Percentiles rank a stretch among this genome's conserved stretches.
Evolutionary conservation across 2,888 invertebrate species (phyloP).

Genomic region (Heliothis peltigera): DNA sequence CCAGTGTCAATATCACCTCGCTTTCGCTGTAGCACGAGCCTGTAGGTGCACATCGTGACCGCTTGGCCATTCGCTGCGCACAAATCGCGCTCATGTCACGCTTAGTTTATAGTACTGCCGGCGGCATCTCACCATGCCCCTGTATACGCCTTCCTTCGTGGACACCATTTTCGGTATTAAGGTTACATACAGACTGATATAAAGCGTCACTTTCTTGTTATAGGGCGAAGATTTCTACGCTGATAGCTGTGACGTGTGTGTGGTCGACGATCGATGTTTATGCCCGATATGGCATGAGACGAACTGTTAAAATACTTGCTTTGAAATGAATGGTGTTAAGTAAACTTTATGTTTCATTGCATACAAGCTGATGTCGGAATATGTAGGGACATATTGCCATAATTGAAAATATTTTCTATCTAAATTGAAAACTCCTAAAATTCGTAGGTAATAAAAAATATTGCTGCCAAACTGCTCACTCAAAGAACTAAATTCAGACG

Average conservation of each 20-base stretch:
- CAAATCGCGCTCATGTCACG: conserved; percentile 59
- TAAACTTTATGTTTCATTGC: neutral
- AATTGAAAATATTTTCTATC: conserved; percentile 5
- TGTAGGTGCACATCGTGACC: conserved; percentile 62
- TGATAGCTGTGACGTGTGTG: conserved; percentile 62
- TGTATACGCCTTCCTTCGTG: conserved; percentile 73
- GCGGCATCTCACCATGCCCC: conserved; percentile 72
- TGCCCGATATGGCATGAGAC: conserved; percentile 17
- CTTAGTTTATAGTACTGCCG: conserved; percentile 72
- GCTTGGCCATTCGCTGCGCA: conserved; percentile 66
- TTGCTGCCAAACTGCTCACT: conserved; percentile 4
- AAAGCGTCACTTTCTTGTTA: conserved; percentile 63
- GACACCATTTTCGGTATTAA: conserved; percentile 75
- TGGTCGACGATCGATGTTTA: conserved; percentile 40
- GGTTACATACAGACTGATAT: conserved; percentile 66
- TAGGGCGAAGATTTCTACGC: conserved; percentile 53
- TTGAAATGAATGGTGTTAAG: conserved; percentile 6
- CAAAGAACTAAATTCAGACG: conserved; percentile 58
- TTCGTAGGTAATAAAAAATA: conserved; percentile 21
- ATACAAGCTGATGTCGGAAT: neutral
- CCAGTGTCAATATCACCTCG: conserved; percentile 25
- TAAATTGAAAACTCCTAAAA: conserved; percentile 2
- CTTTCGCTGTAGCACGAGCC: conserved; percentile 37
- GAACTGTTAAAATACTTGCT: conserved; percentile 33
- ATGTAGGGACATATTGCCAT: neutral